phyloP scores from a whole-genome alignment of 2,113 vertebrate genomes.

The Alouatta palliata region DNA sequence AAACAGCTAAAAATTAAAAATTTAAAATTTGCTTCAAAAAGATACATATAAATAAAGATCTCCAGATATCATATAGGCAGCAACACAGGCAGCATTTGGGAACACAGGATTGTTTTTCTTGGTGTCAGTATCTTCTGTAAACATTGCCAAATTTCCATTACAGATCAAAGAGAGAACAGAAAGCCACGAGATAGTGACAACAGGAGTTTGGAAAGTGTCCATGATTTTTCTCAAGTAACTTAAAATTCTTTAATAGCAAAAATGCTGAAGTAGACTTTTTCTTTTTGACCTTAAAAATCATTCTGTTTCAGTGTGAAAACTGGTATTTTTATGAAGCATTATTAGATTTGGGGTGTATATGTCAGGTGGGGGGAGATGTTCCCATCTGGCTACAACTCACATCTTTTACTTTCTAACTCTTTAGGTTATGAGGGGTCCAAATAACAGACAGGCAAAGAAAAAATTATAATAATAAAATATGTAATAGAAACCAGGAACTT shows the following conservation, averaged over 20 bases:
- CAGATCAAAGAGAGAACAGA: slow-evolving; percentile 66
- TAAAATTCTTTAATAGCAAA: slow-evolving; percentile 72
- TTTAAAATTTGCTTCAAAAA: neutral
- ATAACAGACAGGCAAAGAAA: slow-evolving; percentile 69
- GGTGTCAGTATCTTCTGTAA: slow-evolving; percentile 20
- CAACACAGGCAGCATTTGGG: neutral
- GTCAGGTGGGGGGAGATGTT: slow-evolving; percentile 27
- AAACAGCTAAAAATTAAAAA: neutral
- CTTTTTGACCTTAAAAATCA: slow-evolving; percentile 74
- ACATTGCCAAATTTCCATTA: slow-evolving; percentile 67
- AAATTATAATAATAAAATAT: slow-evolving; percentile 77
- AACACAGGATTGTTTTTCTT: slow-evolving; percentile 17
- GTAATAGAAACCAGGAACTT: slow-evolving; percentile 77
- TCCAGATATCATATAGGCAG: neutral
- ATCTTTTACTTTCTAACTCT: slow-evolving; percentile 71
- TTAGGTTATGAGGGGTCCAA: slow-evolving; percentile 67
- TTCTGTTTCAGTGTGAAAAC: slow-evolving; percentile 76
- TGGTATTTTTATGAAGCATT: slow-evolving; percentile 79
- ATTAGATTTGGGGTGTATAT: slow-evolving; percentile 17
- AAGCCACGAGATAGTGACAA: slow-evolving; percentile 64
- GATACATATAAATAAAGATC: neutral
- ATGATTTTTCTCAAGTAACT: slow-evolving; percentile 62
- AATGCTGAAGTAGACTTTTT: slow-evolving; percentile 29
- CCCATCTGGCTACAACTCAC: slow-evolving; percentile 58
- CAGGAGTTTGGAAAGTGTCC: slow-evolving; percentile 51